These are phyloP conservation scores for Scaptodrosophila lebanonensis DNA, from an alignment of 1,140 invertebrate species.

Conservation along the genomic window DNA sequence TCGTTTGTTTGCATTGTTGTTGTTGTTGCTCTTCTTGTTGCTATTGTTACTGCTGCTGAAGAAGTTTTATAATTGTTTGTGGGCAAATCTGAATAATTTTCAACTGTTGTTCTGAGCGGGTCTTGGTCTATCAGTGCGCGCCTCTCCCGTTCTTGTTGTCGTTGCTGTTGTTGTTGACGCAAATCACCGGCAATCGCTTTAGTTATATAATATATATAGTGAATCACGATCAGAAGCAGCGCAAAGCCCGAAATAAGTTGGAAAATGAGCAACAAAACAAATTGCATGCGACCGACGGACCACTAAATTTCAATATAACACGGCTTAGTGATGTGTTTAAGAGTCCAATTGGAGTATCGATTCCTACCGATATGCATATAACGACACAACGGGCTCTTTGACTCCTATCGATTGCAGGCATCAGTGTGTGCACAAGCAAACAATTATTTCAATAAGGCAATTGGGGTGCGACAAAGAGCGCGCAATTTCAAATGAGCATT, in stretches of 20 bases:
- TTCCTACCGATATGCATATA: too few relatives aligned
- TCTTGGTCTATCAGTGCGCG: conserved; percentile 16
- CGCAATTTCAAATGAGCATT: too few relatives aligned
- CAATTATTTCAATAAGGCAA: too few relatives aligned
- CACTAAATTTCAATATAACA: too few relatives aligned
- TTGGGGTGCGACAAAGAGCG: too few relatives aligned
- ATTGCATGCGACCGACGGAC: conserved; percentile 54
- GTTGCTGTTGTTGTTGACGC: conserved; percentile 5
- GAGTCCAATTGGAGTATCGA: too few relatives aligned
- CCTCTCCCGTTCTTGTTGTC: conserved; percentile 19
- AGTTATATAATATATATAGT: conserved; percentile 76
- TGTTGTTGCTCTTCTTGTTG: conserved; percentile 12
- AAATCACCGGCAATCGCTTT: conserved; percentile 62
- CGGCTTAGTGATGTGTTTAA: too few relatives aligned
- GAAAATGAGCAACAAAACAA: conserved; percentile 65
- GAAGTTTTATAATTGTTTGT: conserved; percentile 18
- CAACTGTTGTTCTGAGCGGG: conserved; percentile 9
- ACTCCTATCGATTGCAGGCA: too few relatives aligned
- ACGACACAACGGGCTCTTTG: too few relatives aligned
- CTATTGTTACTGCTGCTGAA: conserved; percentile 2
- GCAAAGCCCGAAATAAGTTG: conserved; percentile 67
- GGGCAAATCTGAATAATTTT: conserved; percentile 4
- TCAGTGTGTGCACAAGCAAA: too few relatives aligned
- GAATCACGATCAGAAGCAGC: conserved; percentile 70
- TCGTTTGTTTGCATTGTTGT: conserved; percentile 79